Conservation (phyloP, 1,140 invertebrate genomes). For the Thalassaphorura encarpata region DNA sequence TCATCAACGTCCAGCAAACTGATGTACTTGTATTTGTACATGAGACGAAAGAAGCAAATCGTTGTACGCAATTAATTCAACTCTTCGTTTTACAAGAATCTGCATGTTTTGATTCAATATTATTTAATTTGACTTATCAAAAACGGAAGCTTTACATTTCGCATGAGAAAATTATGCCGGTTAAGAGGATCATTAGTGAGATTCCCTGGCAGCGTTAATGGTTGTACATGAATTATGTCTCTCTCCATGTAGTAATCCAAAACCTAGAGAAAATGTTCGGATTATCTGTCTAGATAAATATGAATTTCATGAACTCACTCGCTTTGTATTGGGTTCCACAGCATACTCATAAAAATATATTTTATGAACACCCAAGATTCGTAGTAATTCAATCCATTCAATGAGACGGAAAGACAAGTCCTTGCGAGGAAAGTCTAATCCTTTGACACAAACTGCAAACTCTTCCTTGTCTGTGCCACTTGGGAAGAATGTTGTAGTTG, state of each 20-base stretch:
- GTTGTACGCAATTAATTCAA: neutral
- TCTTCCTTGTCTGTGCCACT: no score
- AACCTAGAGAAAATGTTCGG: neutral
- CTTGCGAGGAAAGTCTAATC: neutral
- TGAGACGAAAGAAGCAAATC: neutral
- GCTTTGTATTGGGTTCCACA: neutral
- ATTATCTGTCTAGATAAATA: neutral
- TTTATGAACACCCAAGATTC: neutral
- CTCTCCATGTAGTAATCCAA: neutral
- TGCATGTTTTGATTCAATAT: no score
- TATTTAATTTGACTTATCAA: no score
- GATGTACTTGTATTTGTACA: neutral
- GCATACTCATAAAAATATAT: neutral
- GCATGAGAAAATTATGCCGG: neutral
- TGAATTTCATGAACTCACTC: neutral
- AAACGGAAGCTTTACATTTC: no score
- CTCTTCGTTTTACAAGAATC: neutral
- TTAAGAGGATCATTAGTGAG: neutral
- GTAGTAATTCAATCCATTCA: neutral
- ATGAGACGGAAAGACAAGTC: neutral
- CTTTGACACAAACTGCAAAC: neutral
- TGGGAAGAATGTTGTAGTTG: no score
- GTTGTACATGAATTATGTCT: neutral
- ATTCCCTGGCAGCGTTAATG: neutral
- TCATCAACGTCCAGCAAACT: conserved; percentile 1